These are phyloP conservation scores for Chondrosia reniformis DNA, from an alignment of 37 sponge, comb jelly and placozoan genomes.

Conservation along the genomic window DNA sequence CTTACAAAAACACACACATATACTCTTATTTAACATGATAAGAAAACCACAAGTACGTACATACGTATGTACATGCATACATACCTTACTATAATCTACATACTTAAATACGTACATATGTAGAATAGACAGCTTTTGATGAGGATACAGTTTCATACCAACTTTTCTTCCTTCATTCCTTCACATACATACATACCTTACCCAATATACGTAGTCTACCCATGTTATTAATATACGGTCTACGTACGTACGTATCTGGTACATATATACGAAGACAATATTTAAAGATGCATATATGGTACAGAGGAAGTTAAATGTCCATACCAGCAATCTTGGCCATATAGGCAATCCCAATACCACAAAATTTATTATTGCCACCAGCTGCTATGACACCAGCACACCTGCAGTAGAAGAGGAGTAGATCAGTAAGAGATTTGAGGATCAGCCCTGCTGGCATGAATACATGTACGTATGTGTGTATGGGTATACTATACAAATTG, in stretches of 20 bases:
- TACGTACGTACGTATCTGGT: no score
- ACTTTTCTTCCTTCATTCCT: no score
- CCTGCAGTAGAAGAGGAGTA: conserved; percentile 11
- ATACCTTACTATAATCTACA: neutral
- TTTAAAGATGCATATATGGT: no score
- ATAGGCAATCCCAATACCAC: conserved; percentile 80
- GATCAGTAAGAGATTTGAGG: neutral
- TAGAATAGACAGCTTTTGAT: no score
- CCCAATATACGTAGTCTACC: neutral
- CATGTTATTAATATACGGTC: neutral
- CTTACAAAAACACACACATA: conserved; percentile 12
- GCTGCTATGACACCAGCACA: conserved; percentile 81
- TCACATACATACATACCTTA: neutral
- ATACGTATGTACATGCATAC: neutral
- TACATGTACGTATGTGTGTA: conserved; percentile 16
- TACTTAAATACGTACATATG: no score
- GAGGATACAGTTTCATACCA: no score
- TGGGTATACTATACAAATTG: neutral
- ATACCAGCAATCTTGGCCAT: conserved; percentile 43
- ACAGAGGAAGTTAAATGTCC: no score
- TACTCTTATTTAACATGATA: neutral
- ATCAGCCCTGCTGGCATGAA: neutral
- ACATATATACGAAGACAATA: no score
- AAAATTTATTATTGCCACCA: conserved; percentile 55
- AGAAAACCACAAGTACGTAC: neutral